Conservation (phyloP, 2,113 vertebrate species). For the Alces alces region DNA sequence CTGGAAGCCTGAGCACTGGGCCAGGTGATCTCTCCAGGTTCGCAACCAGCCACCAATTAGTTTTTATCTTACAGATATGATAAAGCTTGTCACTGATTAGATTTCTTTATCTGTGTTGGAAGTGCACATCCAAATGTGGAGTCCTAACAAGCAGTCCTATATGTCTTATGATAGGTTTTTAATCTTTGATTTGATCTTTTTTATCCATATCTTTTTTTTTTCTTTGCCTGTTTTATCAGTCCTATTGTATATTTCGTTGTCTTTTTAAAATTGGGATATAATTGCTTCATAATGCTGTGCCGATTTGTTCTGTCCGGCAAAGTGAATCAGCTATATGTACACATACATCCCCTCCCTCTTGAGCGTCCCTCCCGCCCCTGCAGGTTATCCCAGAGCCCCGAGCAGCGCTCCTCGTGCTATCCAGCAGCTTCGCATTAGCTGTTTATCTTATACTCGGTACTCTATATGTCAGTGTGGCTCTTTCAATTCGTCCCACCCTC, state of each 20-base stretch:
- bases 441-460: fast-evolving
- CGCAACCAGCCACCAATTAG: neutral
- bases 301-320: neutral
- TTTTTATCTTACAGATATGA: neutral
- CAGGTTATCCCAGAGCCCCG: neutral
- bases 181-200: neutral
- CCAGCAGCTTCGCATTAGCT: neutral
- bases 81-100: neutral
- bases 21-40: neutral
- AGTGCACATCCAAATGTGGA: neutral
- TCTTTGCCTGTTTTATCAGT: neutral
- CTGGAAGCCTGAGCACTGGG: neutral
- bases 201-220: neutral
- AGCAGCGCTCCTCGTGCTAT: neutral
- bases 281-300: neutral
- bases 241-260: neutral
- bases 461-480: neutral
- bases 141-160: fast-evolving
- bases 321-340: neutral
- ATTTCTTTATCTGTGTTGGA: neutral
- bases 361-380: neutral
- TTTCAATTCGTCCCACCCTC: neutral
- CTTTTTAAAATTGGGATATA: neutral
- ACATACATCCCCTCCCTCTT: neutral
- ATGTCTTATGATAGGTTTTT: neutral